Conservation (phyloP, 2,888 invertebrate species). For the Acrobasis consociella region DNA sequence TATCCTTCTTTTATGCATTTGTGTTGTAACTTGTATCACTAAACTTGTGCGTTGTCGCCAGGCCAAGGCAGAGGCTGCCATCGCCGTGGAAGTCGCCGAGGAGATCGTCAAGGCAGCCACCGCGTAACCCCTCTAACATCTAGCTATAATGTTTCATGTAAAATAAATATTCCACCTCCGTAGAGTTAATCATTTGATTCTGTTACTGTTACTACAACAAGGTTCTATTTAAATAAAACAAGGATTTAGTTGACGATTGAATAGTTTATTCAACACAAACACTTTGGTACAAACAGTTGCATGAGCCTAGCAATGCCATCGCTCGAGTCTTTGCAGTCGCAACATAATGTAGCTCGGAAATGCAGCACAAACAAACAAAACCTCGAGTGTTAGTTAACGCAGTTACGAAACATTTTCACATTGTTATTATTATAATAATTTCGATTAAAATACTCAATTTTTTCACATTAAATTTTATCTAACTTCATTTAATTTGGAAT, state of each 20-base stretch:
- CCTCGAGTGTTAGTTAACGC: constrained; percentile 13
- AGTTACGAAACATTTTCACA: constrained; percentile 33
- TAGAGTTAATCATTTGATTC: constrained; percentile 42
- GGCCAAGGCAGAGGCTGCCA: constrained; percentile 94
- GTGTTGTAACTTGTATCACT: no score
- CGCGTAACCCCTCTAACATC: constrained; percentile 52
- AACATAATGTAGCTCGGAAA: background rate
- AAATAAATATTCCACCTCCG: constrained; percentile 48
- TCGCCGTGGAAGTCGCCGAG: constrained; percentile 97
- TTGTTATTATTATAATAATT: constrained; percentile 48
- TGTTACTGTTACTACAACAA: constrained; percentile 9
- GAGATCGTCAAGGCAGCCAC: constrained; percentile 93
- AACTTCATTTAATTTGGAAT: constrained; percentile 62
- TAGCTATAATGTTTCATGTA: constrained; percentile 60
- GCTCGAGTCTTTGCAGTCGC: background rate
- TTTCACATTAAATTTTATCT: constrained; percentile 63
- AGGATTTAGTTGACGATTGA: constrained; percentile 70
- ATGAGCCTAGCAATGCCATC: constrained; percentile 47
- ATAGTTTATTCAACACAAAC: constrained; percentile 83
- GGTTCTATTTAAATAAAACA: constrained; percentile 52
- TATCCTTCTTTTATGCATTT: no score
- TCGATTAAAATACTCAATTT: constrained; percentile 55
- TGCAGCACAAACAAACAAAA: constrained; percentile 23
- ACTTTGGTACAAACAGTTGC: constrained; percentile 82
- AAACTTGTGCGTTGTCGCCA: constrained; percentile 55